Percentiles rank a stretch among this genome's conserved stretches.
Evolutionary conservation across 2,888 invertebrate genomes (phyloP).

Genomic region (Microdon myrmicae): DNA sequence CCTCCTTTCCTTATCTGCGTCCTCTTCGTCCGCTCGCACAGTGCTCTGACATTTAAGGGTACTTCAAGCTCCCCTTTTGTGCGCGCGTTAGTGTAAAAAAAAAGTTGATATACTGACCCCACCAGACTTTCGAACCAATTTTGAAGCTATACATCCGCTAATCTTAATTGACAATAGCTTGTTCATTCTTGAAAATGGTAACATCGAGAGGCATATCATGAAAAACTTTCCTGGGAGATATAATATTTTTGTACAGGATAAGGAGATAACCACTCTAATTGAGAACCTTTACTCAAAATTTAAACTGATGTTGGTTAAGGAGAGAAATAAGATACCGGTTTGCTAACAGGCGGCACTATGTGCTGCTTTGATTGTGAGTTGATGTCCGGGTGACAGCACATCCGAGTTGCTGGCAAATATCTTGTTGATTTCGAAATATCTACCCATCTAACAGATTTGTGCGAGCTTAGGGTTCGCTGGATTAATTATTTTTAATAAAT

Average conservation of each 20-base stretch:
- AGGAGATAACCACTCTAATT: slow-evolving; percentile 93
- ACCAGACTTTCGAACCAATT: slow-evolving; percentile 91
- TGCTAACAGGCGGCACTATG: slow-evolving; percentile 96
- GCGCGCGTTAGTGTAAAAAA: no score
- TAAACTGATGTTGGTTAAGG: slow-evolving; percentile 93
- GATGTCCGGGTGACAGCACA: slow-evolving; percentile 98
- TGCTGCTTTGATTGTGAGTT: slow-evolving; percentile 99
- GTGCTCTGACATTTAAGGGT: no score
- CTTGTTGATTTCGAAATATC: slow-evolving; percentile 88
- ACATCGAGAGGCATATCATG: slow-evolving; percentile 96
- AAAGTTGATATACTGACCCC: slow-evolving; percentile 96
- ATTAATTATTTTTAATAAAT: no score
- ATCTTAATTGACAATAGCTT: slow-evolving; percentile 92
- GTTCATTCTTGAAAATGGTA: slow-evolving; percentile 93
- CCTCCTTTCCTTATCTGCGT: no score
- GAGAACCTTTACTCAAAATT: slow-evolving; percentile 98
- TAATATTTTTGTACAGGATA: slow-evolving; percentile 94
- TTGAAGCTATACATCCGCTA: slow-evolving; percentile 94
- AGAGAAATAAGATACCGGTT: slow-evolving; percentile 87
- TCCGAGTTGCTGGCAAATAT: slow-evolving; percentile 94
- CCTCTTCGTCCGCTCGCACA: no score
- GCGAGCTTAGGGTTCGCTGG: slow-evolving; percentile 98
- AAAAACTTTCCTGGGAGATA: slow-evolving; percentile 95
- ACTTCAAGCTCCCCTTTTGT: no score
- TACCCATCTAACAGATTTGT: slow-evolving; percentile 81